Base-by-base conservation (phyloP, 2,888 invertebrate genomes). In the Drepana falcataria region DNA sequence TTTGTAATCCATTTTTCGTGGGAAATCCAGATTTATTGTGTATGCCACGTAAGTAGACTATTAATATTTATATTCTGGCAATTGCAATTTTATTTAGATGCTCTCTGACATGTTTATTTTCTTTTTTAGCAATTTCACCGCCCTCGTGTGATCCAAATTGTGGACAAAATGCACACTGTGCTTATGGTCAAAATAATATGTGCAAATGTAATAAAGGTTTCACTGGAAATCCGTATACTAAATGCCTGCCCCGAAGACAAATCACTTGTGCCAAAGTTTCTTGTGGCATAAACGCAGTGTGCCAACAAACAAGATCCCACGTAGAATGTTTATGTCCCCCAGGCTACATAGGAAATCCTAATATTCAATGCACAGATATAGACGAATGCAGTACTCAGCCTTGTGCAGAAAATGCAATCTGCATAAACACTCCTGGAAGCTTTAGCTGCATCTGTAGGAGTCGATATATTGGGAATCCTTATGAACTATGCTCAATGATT, bases 381-480 rank as follows among this genome's bases (percentile, higher is more conserved):
- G 95, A 97, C 73, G 97, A 97, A 85, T 97, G 97, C 75, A 92
- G 91, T 58, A 93, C 93, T 61, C 94, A 94, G 69, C 96, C 96
- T 0, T 96, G 96, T 73, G 97, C 96, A 4, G 92, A 93, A 69
- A 96, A 96, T 78, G 97, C 98, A 0, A 94, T 95, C 48, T 98
- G 98, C 75, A 95, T 97, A 62, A 98, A 98, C 78, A 96, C 96
- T 0, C 93, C 95, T 9, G 98, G 98, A 53, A 95, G 95, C 68
- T 98, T 95, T 78, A 96, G 96, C 76, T 98, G 98, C 79, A 93
- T 95, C 48, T 98, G 98, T 76, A 94, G 95, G 75, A 95, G 95
- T 60, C 95, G 95, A 52, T 95, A 94, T 77, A 94, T 95, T 56
- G 97, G 97, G 51, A 97, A 98, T 92, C 97, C 98, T 0, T 97